Evolutionary conservation across 2,797 vertebrate species (phyloP), one percentile per base, ranked within the genome.

Genomic region (Cheirogaleus major): DNA sequence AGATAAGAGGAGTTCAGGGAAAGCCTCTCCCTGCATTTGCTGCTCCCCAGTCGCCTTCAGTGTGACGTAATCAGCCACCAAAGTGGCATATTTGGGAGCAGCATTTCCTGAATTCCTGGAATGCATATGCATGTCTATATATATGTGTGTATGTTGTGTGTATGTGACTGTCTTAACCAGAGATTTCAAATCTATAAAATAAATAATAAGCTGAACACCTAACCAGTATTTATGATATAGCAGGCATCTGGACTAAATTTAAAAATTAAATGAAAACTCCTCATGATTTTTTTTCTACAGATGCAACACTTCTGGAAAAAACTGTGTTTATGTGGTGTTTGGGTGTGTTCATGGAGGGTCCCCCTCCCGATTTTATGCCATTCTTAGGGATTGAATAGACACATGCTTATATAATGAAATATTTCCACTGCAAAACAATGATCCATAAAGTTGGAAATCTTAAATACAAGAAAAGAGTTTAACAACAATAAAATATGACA

Each of bases 161-260:
- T 61, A 32, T 50, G 23, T 20, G 55, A 43, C 35, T 67, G 2
- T 84, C 83, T 91, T 70, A 45, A 65, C 38, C 30, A 95, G 73
- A 96, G 69, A 67, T 82, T 82, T 52, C 25, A 95, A 76, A 55
- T 80, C 30, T 55, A 67, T 55, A 83, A 92, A 85, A 61, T 70
- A 88, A 88, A 70, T 86, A 8, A 70, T 43, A 92, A 86, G 10
- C 17, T 67, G 48, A 82, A 52, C 5, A 83, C 4, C 52, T 73
- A 45, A 48, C 17, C 9, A 38, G 5, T 83, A 52, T 75, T 25
- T 63, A 10, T 35, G n/a, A 55, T 65, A 80, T 67, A 8, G 14
- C 11, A 95, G 67, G 65, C 65, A 91, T 86, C 76, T 96, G 85
- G 85, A 85, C 72, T 23, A 82, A 89, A 91, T 87, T 94, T 90